Conservation (phyloP, 2,888 invertebrate genomes). For the Calameuta filiformis region DNA sequence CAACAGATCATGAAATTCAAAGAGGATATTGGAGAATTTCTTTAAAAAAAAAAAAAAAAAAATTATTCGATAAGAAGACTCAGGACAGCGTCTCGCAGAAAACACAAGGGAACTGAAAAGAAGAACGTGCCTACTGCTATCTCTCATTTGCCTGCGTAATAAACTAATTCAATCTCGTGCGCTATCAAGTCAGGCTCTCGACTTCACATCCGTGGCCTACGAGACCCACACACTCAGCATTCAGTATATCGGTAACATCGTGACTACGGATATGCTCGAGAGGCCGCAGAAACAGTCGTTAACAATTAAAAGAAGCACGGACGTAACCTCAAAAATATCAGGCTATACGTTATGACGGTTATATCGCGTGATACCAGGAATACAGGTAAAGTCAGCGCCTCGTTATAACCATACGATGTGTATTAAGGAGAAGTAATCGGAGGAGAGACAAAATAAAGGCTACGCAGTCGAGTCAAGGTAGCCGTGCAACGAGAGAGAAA, state of each 20-base stretch:
- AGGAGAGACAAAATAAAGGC: neutral
- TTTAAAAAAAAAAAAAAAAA: too few relatives aligned
- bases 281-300: neutral
- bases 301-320: neutral
- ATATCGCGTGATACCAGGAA: neutral
- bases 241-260: neutral
- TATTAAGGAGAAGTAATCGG: neutral
- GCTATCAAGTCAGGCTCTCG: neutral
- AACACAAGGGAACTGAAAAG: neutral
- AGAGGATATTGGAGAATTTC: too few relatives aligned
- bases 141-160: neutral
- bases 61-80: too few relatives aligned
- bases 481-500: constrained; percentile 3
- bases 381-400: neutral
- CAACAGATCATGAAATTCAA: neutral
- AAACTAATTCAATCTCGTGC: neutral
- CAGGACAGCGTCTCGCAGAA: too few relatives aligned
- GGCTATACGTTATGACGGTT: neutral
- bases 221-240: neutral
- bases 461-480: neutral
- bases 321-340: neutral
- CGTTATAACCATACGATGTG: neutral
- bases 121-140: neutral
- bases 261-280: neutral
- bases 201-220: neutral